phyloP scores from a whole-genome alignment of 1,140 invertebrate genomes.

The Steinernema khuongi region DNA sequence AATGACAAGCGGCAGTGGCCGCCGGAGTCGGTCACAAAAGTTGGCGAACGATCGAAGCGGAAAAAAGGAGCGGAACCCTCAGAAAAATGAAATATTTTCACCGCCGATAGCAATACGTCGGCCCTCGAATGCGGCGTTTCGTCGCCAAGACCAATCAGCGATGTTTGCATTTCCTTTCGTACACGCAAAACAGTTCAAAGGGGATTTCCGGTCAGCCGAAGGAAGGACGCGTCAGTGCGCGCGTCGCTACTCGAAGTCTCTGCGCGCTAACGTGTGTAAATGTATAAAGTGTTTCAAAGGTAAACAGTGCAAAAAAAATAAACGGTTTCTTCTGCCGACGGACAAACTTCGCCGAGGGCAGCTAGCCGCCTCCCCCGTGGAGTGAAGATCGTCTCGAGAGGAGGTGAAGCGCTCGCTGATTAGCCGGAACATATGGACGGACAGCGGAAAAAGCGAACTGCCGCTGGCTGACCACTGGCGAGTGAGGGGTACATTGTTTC shows the following conservation, averaged over 20 bases:
- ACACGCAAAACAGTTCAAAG: conserved; percentile 10
- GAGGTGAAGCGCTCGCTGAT: not conserved
- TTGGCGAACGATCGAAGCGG: too few species aligned
- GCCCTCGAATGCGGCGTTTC: too few species aligned
- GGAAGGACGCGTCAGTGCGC: not conserved
- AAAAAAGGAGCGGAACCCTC: too few species aligned
- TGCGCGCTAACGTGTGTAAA: not conserved
- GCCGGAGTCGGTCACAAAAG: too few species aligned
- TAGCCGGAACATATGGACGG: not conserved
- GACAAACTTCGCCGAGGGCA: too few species aligned
- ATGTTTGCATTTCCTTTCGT: conserved; percentile 13
- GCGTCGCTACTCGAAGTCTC: not conserved
- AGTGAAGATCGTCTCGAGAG: not conserved
- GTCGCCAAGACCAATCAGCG: not conserved
- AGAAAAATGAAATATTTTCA: too few species aligned
- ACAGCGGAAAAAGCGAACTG: not conserved
- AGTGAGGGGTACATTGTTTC: not conserved
- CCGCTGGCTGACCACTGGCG: not conserved
- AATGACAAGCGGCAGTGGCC: too few species aligned
- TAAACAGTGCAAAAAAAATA: too few species aligned
- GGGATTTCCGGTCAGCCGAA: conserved; percentile 1
- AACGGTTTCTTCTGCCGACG: too few species aligned
- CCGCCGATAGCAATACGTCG: too few species aligned
- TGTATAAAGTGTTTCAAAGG: too few species aligned
- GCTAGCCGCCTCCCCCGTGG: not conserved